Evolutionary conservation across 2,888 invertebrate species (phyloP), one percentile per base, ranked within the genome.

Genomic region (Asteroscopus sphinx): DNA sequence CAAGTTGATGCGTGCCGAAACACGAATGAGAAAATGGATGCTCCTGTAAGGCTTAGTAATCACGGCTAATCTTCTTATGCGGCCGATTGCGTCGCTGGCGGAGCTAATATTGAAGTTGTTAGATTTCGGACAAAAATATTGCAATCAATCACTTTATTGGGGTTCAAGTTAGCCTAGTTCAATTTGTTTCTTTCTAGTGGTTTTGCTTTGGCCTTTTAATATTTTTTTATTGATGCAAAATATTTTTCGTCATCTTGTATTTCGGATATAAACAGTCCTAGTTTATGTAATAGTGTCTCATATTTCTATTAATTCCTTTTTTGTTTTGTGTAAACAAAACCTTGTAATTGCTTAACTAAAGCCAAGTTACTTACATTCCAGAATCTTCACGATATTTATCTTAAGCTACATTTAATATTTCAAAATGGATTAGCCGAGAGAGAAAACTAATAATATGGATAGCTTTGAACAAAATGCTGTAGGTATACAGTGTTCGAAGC

Each of bases 1-100:
- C 91, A 89, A 92, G 88, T 92, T 91, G 92, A 91, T 91, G 87
- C 86, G 88, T 87, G 83, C 83, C 81, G 80, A 81, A 85, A 83
- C 81, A 73, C 75, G 67, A 84, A 87, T 83, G 86, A 84, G 88
- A 86, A 88, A 88, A 89, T 86, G 78, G 82, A 82, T 85, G 81
- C 81, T 81, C 76, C 80, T 82, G 76, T 81, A 77, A 81, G 74
- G 51, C 77, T 80, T 77, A 73, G 83, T 81, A 84, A 87, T 84
- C 86, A 83, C 75, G 67, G 77, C 78, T 83, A 82, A 82, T 85
- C 82, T 80, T 68, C 79, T 81, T 79, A 74, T 73, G 68, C 73
- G 56, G 54, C 69, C 73, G 73, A 82, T 82, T 79, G 80, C 78
- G 68, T 49, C 6, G 57, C 52, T 42, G 30, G 2, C n/a, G 16